Percentiles rank a stretch among this genome's conserved stretches.
phyloP scores from a whole-genome alignment of 2,113 vertebrate genomes.

The Melanotaenia duboulayi region DNA sequence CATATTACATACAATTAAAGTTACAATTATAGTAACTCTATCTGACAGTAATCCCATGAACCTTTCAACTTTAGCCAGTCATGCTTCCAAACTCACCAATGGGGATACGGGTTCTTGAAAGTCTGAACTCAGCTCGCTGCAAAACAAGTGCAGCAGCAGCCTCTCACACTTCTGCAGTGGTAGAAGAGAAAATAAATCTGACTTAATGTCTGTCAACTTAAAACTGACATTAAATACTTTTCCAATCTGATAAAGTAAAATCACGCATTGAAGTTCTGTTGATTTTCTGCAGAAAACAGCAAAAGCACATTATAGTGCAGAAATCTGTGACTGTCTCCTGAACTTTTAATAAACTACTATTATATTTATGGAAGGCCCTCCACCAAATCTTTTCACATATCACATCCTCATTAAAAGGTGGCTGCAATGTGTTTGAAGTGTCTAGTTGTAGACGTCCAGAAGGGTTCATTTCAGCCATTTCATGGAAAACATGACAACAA shows the following conservation, averaged over 20 bases:
- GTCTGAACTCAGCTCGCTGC: conserved; percentile 86
- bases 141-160: conserved; percentile 88
- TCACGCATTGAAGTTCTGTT: too few species aligned
- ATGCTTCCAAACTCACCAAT: conserved; percentile 79
- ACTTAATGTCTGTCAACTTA: conserved; percentile 4
- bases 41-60: conserved; percentile 58
- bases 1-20: conserved; percentile 42
- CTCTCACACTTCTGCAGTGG: conserved; percentile 88
- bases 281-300: too few species aligned
- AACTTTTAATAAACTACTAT: too few species aligned
- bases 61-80: conserved; percentile 9
- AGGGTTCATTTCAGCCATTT: background rate
- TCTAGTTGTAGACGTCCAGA: background rate
- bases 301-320: too few species aligned
- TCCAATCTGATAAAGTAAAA: background rate
- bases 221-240: background rate
- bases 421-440: background rate
- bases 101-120: conserved; percentile 85
- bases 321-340: too few species aligned
- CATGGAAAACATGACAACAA: background rate
- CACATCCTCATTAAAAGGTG: background rate
- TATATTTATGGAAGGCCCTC: too few species aligned
- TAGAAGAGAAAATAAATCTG: conserved; percentile 1
- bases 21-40: conserved; percentile 34
- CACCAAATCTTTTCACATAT: background rate